phyloP scores from a whole-genome alignment of 1,140 invertebrate species.

The Metopolophium dirhodum region DNA sequence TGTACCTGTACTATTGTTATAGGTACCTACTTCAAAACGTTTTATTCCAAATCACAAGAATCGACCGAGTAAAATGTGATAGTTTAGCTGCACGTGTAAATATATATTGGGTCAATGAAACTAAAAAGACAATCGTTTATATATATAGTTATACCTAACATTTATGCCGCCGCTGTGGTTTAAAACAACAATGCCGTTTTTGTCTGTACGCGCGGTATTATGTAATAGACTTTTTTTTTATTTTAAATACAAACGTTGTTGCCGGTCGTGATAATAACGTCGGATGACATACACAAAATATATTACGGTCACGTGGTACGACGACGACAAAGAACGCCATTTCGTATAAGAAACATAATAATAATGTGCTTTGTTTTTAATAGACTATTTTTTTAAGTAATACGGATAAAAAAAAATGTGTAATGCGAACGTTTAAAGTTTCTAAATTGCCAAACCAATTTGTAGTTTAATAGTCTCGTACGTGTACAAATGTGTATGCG shows the following conservation, averaged over 20 bases:
- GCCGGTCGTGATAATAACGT: background rate
- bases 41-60: background rate
- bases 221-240: constrained; percentile 23
- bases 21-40: background rate
- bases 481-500: background rate
- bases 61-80: background rate
- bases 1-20: background rate
- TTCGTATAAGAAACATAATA: constrained; percentile 18
- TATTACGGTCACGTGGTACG: background rate
- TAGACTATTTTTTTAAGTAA: background rate
- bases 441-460: constrained; percentile 11
- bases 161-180: background rate
- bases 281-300: constrained; percentile 8
- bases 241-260: background rate
- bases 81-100: background rate
- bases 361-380: constrained; percentile 18
- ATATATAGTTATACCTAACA: background rate
- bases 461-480: constrained; percentile 5
- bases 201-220: background rate
- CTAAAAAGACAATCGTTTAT: background rate
- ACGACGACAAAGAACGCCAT: background rate
- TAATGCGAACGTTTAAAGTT: constrained; percentile 3
- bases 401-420: background rate
- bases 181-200: background rate
- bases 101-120: constrained; percentile 2